phyloP scores from a whole-genome alignment of 2,797 vertebrate genomes.

The Spheniscus humboldti region DNA sequence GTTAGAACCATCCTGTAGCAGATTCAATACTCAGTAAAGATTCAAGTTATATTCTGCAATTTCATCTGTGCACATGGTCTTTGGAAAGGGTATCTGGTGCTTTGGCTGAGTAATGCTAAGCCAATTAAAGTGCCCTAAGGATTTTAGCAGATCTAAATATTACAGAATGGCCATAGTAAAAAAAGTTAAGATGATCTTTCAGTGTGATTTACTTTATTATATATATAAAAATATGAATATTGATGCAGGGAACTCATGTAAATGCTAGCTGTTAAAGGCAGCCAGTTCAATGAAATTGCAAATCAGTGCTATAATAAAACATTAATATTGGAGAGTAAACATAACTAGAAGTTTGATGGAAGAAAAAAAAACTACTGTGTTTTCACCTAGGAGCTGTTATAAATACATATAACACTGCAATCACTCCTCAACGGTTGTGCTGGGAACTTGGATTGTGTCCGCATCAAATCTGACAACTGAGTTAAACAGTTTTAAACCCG shows the following conservation, averaged over 20 bases:
- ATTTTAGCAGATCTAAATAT: neutral
- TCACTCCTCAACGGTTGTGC: neutral
- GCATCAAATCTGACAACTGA: neutral
- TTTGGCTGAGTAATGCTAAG: neutral
- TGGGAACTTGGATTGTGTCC: neutral
- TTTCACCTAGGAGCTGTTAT: neutral
- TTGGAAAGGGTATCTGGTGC: neutral
- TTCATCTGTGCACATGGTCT: neutral
- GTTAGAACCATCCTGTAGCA: neutral
- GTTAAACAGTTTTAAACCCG: fast-evolving
- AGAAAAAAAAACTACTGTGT: neutral
- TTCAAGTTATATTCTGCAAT: neutral
- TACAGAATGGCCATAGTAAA: neutral
- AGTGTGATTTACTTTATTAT: neutral
- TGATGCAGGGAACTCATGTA: neutral
- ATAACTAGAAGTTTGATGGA: neutral
- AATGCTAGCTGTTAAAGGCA: neutral
- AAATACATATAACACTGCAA: neutral
- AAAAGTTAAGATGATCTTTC: neutral
- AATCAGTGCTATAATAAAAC: neutral
- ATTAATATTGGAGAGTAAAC: neutral
- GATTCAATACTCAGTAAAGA: neutral
- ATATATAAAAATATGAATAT: neutral
- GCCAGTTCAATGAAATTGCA: neutral
- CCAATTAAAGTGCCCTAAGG: neutral